Evolutionary conservation across 2,797 vertebrate species (phyloP), one percentile per base, ranked within the genome.

Genomic region (Lophius americanus): DNA sequence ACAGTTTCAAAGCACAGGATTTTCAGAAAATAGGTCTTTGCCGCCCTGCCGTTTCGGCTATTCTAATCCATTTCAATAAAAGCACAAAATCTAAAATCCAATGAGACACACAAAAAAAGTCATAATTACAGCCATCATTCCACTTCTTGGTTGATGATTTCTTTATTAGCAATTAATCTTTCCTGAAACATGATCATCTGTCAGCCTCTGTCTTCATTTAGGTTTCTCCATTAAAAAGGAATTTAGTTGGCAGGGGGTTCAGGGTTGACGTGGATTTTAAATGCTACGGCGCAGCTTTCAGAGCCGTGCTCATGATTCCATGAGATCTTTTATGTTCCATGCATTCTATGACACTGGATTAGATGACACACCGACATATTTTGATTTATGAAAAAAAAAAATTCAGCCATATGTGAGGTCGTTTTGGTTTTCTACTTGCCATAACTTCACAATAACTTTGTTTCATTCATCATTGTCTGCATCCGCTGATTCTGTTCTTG

Each of bases 51-150:
- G 61, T 79, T 84, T 76, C 49, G 75, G 84, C 76, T 81, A 83
- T 89, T 88, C 87, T 79, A 87, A 89, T 88, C 83, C 66, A 78
- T 85, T 88, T 88, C 79, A 88, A 82, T 84, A 81, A 85, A 84
- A 74, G 73, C 75, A 67, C 68, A 73, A 81, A 67, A 77, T 64
- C 39, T 36, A 77, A 73, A 82, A 87, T 85, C 81, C 73, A 73
- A 70, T 60, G 70, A 83, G 64, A 79, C 57, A 62, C 48, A 63
- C 57, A 75, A 71, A 78, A 75, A 68, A 60, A 37, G 73, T 70
- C 64, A 83, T 78, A 49, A 23, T 83, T 58, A 68, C 52, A 57
- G 49, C 60, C 68, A 56, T 86, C 75, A 74, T 68, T 81, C 59
- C 62, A 46, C 72, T 79, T 70, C 77, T 61, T 53, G 50, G 69